phyloP scores from a whole-genome alignment of 2,113 vertebrate genomes.

The Anolis sagrei region DNA sequence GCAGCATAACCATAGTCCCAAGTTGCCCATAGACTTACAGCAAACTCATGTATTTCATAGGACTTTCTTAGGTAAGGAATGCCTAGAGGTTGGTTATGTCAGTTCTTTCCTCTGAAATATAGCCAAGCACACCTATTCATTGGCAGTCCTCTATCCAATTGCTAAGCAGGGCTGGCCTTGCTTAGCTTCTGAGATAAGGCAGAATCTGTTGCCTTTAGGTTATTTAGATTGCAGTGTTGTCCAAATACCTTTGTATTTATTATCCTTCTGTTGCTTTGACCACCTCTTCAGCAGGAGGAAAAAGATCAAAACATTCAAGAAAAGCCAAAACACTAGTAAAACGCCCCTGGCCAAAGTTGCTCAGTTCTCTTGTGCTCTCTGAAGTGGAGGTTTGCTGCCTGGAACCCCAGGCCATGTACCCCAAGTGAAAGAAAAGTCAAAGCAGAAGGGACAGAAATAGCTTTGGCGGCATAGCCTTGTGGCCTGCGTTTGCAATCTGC shows the following conservation, averaged over 20 bases:
- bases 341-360: background rate
- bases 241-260: background rate
- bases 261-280: background rate
- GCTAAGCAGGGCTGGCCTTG: no score
- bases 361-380: background rate
- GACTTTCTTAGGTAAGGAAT: no score
- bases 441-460: constrained; percentile 14
- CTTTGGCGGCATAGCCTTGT: background rate
- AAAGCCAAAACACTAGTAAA: no score
- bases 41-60: no score
- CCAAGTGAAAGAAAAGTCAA: background rate
- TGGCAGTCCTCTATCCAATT: no score
- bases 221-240: no score
- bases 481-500: constrained; percentile 24
- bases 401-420: background rate
- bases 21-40: no score
- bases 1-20: background rate
- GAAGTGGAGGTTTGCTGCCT: background rate
- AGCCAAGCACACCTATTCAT: no score
- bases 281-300: background rate
- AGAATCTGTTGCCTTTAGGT: no score
- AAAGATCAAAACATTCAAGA: background rate
- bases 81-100: no score
- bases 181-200: no score
- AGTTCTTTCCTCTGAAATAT: no score